These are phyloP conservation scores for Lysandra coridon DNA, from an alignment of 2,888 invertebrate species.

Conservation along the genomic window DNA sequence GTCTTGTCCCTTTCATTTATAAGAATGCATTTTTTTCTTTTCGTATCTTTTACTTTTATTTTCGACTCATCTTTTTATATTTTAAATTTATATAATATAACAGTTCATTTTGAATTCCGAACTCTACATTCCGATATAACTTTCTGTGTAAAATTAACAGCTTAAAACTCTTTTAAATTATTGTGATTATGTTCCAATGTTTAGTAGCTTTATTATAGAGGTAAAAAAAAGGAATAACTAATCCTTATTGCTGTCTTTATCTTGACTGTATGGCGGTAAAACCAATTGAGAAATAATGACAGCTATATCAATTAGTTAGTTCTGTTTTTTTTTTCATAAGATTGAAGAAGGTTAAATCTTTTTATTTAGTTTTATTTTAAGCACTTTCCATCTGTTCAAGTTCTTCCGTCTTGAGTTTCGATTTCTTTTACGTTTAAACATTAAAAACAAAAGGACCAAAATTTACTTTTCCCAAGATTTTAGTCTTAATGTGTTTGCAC, in stretches of 20 bases:
- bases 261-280: no score
- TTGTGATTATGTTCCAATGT: background rate
- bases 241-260: no score
- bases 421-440: background rate
- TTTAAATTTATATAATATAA: background rate
- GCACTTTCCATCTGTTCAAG: background rate
- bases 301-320: no score
- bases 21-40: background rate
- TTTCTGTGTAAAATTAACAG: background rate
- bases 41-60: background rate
- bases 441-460: background rate
- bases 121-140: background rate
- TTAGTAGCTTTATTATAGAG: background rate
- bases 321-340: no score
- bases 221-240: no score
- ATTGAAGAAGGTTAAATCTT: background rate
- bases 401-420: background rate
- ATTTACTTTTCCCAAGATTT: background rate
- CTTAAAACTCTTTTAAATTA: background rate
- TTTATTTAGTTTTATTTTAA: background rate
- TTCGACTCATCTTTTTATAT: background rate
- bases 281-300: no score
- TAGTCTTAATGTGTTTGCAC: background rate
- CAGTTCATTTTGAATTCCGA: background rate
- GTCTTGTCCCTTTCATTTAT: slow-evolving; percentile 1